phyloP scores from a whole-genome alignment of 2,888 invertebrate genomes.

The Serripes groenlandicus region DNA sequence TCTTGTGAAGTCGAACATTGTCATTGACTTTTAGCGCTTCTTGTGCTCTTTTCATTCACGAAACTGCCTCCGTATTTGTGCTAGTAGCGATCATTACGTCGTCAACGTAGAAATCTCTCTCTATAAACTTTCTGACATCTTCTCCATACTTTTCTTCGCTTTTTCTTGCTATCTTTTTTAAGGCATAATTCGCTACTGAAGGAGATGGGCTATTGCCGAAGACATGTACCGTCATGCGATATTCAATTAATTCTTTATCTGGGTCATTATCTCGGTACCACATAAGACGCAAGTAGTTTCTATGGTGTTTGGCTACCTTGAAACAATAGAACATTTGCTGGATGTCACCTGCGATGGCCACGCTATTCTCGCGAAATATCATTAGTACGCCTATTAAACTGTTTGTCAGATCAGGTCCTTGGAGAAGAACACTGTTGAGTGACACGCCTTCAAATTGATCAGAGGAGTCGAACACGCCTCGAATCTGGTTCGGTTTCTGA shows the following conservation, averaged over 20 bases:
- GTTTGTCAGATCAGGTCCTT: neutral
- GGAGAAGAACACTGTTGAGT: neutral
- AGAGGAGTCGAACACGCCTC: neutral
- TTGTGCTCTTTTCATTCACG: neutral
- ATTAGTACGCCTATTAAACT: constrained; percentile 55
- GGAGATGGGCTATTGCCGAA: constrained; percentile 58
- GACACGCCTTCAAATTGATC: neutral
- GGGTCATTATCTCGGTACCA: constrained; percentile 34
- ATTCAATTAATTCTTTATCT: constrained; percentile 33
- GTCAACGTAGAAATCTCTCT: constrained; percentile 6
- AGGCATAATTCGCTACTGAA: constrained; percentile 36
- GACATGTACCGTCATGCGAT: constrained; percentile 52
- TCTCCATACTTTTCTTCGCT: neutral
- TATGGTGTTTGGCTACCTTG: constrained; percentile 38
- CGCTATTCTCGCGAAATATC: constrained; percentile 39
- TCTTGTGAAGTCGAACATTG: neutral
- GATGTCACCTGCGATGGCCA: constrained; percentile 53
- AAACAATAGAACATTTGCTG: constrained; percentile 62
- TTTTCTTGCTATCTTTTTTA: neutral
- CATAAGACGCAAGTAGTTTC: constrained; percentile 36
- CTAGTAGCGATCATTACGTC: neutral
- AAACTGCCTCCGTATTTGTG: neutral
- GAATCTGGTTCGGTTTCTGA: neutral
- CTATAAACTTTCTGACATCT: neutral
- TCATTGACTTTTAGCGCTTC: neutral